Evolutionary conservation across 2,113 vertebrate genomes (phyloP), one percentile per base, ranked within the genome.

Genomic region (Dolichallabes microphthalmus): DNA sequence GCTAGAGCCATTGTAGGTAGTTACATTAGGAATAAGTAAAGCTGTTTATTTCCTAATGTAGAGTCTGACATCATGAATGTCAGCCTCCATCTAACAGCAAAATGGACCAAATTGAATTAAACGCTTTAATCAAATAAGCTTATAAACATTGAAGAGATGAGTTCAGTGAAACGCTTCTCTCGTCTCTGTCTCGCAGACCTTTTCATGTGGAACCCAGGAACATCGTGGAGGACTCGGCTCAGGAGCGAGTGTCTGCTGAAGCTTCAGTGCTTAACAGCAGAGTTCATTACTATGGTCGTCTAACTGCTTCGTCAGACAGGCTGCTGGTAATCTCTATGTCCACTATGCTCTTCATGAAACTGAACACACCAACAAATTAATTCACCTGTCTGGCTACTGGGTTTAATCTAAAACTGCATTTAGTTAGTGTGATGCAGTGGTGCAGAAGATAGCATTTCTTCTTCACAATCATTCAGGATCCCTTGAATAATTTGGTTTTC

Each of bases 241-340:
- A 88, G 89, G 96, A 97, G 82, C 94, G 95, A 85, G 95, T 98
- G 77, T 96, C 96, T 2, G 94, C 96, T 1, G 95, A 97, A 89
- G 98, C 98, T 9, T 95, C 98, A 52, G 95, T 96, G 74, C 95
- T 99, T 92, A 98, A 95, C 93, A 99, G 97, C 89, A 91, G 97
- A 90, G 95, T 99, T 84, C 96, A 98, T 86, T 99, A 99, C 93
- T 99, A 99, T 20, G 91, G 95, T 86, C 94, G 95, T 6, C 95
- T 99, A 74, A 93, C 95, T 0, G 93, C 92, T 57, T 95, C 96
- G n/a, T 92, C 97, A 57, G 96, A 98, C 92, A 93, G 94, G 84
- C 93, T 96, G 14, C 86, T 99, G 95, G 98, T 99, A 93, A 92
- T 94, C 32, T 84, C 12, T 35, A 8, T 22, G 22, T 27, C 15